These are phyloP conservation scores for Pristionchus mayeri DNA, from an alignment of 2,888 invertebrate genomes.

Conservation along the genomic window DNA sequence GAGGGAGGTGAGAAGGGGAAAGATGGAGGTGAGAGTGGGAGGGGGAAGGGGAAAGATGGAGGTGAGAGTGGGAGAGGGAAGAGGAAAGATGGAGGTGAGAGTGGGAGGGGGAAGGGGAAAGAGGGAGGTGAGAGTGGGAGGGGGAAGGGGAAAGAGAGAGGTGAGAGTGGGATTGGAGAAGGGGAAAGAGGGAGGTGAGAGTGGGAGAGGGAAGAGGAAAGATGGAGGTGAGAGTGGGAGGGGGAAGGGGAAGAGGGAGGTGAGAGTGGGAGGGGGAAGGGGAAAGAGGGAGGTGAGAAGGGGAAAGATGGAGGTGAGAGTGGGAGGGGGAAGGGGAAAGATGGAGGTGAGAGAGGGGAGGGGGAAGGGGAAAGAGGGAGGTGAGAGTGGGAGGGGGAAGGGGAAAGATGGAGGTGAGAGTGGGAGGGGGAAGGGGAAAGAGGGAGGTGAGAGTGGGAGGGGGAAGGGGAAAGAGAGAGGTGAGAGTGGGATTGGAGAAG, in stretches of 20 bases:
- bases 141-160: not conserved
- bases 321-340: constrained; percentile 67
- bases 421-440: no score
- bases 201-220: not conserved
- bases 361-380: constrained; percentile 64
- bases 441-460: constrained; percentile 73
- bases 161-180: not conserved
- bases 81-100: no score
- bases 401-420: not conserved
- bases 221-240: not conserved
- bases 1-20: constrained; percentile 73
- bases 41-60: not conserved
- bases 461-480: constrained; percentile 62
- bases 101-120: no score
- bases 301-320: not conserved
- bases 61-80: not conserved
- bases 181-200: constrained; percentile 45
- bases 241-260: constrained; percentile 68
- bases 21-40: constrained; percentile 43
- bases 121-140: constrained; percentile 81
- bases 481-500: not conserved
- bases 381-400: not conserved
- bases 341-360: constrained; percentile 69
- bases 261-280: constrained; percentile 50
- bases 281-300: not conserved